Evolutionary conservation across 2,888 invertebrate species (phyloP).

Genomic region (Pantelozetes paolii): DNA sequence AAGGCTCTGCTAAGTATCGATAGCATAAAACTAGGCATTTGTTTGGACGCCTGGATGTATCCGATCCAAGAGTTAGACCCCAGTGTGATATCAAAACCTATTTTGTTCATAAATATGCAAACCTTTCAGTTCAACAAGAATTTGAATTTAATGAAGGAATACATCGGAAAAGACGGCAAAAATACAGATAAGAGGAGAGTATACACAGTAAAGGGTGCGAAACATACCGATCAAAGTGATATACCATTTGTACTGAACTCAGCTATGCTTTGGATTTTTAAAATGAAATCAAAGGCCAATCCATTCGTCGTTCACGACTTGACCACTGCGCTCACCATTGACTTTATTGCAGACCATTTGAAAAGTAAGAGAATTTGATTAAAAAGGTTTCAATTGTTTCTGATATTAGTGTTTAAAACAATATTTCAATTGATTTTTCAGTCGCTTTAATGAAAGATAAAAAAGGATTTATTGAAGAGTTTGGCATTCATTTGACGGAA

Average conservation of each 20-base stretch:
- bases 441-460: constrained; percentile 1
- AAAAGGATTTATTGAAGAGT: constrained; percentile 1
- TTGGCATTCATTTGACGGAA: background rate
- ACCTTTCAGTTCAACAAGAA: constrained; percentile 58
- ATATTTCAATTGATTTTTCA: background rate
- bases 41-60: constrained; percentile 63
- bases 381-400: background rate
- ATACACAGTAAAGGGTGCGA: constrained; percentile 50
- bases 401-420: too few species aligned
- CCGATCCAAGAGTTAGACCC: constrained; percentile 55
- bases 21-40: constrained; percentile 57
- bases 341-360: constrained; percentile 49
- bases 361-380: background rate
- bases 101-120: constrained; percentile 60
- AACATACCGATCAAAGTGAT: constrained; percentile 53
- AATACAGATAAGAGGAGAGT: constrained; percentile 41
- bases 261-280: constrained; percentile 49
- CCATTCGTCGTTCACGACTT: constrained; percentile 49
- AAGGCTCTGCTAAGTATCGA: constrained; percentile 53
- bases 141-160: constrained; percentile 55
- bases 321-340: constrained; percentile 49
- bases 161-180: background rate
- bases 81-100: constrained; percentile 56
- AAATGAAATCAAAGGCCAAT: constrained; percentile 48
- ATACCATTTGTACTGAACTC: constrained; percentile 51